These are phyloP conservation scores for Puma concolor DNA, from an alignment of 2,113 vertebrate genomes.

Conservation along the genomic window DNA sequence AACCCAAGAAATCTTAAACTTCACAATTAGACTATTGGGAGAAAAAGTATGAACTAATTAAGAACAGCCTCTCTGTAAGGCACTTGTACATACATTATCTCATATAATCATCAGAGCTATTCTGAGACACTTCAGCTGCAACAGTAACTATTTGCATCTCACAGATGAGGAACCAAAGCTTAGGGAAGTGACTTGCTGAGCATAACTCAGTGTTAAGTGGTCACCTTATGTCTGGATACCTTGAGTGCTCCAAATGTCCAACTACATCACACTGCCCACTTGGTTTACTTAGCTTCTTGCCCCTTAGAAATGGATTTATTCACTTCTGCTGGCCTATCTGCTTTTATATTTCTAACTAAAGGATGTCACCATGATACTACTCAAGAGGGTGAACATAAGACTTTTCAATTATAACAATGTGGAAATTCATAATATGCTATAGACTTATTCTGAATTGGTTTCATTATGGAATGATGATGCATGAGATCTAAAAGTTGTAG, in stretches of 20 bases:
- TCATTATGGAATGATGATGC: background rate
- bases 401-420: background rate
- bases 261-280: background rate
- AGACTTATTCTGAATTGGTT: background rate
- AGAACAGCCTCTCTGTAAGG: background rate
- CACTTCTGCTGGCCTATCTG: background rate
- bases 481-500: background rate
- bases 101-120: background rate
- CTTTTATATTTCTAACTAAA: background rate
- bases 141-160: background rate
- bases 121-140: background rate
- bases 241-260: background rate
- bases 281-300: background rate
- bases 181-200: background rate
- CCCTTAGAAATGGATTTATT: background rate
- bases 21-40: background rate
- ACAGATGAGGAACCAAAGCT: background rate
- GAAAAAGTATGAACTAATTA: background rate
- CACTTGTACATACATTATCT: background rate
- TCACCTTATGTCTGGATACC: background rate
- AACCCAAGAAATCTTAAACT: background rate
- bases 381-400: background rate
- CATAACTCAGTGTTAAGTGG: background rate
- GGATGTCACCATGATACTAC: background rate
- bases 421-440: background rate